Percentiles rank a stretch among this genome's conserved stretches.
These are phyloP conservation scores for Poeciliopsis retropinna DNA, from an alignment of 2,113 vertebrate species.

Conservation along the genomic window DNA sequence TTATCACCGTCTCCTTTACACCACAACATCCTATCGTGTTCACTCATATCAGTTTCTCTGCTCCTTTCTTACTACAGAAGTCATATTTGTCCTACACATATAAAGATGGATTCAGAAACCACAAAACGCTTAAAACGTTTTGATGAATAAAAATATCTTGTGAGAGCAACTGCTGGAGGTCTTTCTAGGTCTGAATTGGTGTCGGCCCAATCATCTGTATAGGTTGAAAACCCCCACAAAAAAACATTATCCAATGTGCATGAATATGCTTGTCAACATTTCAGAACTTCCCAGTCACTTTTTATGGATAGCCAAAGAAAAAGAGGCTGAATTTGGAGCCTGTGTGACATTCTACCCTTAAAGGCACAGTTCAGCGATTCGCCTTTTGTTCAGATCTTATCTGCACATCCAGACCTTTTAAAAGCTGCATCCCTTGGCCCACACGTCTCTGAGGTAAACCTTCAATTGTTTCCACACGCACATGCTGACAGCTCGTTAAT, in stretches of 20 bases:
- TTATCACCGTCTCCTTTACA: background rate
- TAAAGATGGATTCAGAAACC: too few species aligned
- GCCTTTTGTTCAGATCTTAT: background rate
- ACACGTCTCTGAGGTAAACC: conserved; percentile 37
- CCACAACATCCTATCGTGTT: background rate
- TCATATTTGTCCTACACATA: too few species aligned
- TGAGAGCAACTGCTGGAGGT: too few species aligned
- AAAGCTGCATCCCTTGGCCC: conserved; percentile 6
- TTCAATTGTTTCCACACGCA: conserved; percentile 54
- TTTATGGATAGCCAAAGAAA: background rate
- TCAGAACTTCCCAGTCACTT: background rate
- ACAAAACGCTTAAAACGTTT: too few species aligned
- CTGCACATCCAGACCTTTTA: background rate
- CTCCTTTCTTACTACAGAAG: too few species aligned
- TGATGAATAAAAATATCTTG: background rate
- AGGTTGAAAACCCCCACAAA: too few species aligned
- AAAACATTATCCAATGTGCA: too few species aligned
- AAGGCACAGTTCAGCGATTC: background rate
- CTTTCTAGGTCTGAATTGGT: too few species aligned
- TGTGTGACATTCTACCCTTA: background rate
- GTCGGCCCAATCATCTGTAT: too few species aligned
- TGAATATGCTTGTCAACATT: too few species aligned
- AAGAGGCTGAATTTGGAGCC: background rate
- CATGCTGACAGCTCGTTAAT: conserved; percentile 70
- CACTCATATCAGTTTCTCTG: background rate